Conservation (phyloP, 1,140 invertebrate genomes). For the Drosophila burlai region DNA sequence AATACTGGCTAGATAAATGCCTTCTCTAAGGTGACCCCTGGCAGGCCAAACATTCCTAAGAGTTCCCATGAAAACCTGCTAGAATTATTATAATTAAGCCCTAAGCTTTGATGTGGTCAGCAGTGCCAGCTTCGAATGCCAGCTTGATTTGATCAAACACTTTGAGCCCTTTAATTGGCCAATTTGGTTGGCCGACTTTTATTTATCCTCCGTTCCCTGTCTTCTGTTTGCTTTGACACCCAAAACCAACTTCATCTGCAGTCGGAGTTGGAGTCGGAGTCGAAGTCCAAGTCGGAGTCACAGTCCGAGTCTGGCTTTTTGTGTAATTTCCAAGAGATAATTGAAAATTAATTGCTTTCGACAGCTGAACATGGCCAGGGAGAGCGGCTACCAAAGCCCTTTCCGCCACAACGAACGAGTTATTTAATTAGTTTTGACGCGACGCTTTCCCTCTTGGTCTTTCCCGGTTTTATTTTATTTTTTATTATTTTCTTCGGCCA, state of each 20-base stretch:
- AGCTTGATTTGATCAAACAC: constrained; percentile 52
- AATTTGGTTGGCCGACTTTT: constrained; percentile 63
- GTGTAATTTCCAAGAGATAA: constrained; percentile 73
- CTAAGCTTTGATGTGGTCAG: constrained; percentile 11
- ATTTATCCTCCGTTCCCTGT: constrained; percentile 26
- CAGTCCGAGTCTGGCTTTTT: constrained; percentile 43
- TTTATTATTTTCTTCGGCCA: neutral
- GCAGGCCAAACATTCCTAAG: neutral
- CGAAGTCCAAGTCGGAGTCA: constrained; percentile 19
- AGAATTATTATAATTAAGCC: constrained; percentile 14
- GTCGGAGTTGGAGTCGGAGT: constrained; percentile 17
- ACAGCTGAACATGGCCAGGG: constrained; percentile 68
- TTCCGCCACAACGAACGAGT: constrained; percentile 53
- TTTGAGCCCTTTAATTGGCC: constrained; percentile 73
- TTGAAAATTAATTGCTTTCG: constrained; percentile 82
- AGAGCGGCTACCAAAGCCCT: constrained; percentile 11
- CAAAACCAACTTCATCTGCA: constrained; percentile 26
- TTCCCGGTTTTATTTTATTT: neutral
- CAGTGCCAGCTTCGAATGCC: neutral
- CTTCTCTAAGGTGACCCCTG: no score
- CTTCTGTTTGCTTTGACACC: constrained; percentile 65
- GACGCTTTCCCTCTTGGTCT: constrained; percentile 32
- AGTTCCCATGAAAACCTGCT: constrained; percentile 5
- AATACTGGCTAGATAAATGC: no score
- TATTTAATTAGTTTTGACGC: constrained; percentile 82